Evolutionary conservation across 2,113 vertebrate species (phyloP).

Genomic region (Muscicapa adusta): DNA sequence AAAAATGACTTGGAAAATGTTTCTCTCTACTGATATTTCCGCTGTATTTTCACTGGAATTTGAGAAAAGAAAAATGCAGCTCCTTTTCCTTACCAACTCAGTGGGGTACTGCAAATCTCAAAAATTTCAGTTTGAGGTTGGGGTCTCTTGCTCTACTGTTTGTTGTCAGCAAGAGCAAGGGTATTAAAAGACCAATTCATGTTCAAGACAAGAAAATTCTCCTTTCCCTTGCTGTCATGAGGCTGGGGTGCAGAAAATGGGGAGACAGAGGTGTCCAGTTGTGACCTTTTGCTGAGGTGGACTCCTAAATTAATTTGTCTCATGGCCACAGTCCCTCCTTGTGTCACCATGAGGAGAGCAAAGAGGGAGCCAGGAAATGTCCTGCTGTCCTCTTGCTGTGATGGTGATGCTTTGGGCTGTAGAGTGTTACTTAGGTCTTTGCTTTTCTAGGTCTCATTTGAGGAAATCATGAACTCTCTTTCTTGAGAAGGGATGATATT

Average conservation of each 20-base stretch:
- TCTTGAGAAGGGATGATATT: conserved; percentile 12
- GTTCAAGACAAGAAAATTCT: neutral
- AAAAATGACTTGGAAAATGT: neutral
- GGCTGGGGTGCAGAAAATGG: neutral
- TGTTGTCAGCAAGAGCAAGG: neutral
- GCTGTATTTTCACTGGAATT: neutral
- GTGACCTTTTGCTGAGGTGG: neutral
- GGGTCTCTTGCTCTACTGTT: neutral
- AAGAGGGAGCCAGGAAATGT: neutral
- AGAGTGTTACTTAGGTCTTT: neutral
- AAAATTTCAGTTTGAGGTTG: neutral
- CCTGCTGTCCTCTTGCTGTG: neutral
- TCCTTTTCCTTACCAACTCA: neutral
- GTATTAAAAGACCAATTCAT: neutral
- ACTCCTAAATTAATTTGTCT: neutral
- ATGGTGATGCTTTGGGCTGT: neutral
- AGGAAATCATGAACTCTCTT: neutral
- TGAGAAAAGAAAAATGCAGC: neutral
- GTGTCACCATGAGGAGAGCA: neutral
- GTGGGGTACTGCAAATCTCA: neutral
- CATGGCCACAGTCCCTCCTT: rapidly evolving
- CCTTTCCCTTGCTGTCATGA: neutral
- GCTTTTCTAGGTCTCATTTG: neutral
- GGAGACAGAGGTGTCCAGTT: neutral
- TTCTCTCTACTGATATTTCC: neutral